Base-by-base conservation (phyloP, 2,797 vertebrate species). In the Threskiornis aethiopicus region DNA sequence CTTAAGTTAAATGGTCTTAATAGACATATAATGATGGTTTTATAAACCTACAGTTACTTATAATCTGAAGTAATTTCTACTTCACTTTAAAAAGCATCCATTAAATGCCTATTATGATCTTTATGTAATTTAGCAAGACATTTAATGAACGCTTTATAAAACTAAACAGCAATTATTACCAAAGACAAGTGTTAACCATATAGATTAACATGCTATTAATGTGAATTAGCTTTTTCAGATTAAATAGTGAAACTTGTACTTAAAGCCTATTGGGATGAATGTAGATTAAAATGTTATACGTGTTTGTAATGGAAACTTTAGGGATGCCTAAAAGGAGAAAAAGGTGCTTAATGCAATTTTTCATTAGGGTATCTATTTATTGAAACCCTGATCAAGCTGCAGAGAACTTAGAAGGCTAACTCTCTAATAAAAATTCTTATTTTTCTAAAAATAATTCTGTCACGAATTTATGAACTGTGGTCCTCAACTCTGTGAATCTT, bases 1-100 rank as follows among this genome's bases (percentile, higher is more conserved):
- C 96, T 98, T 98, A 97, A 97, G 95, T 98, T 97, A 97, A 98
- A 97, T 97, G 95, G 87, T 95, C 95, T 98, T 98, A 98, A 98
- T 98, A 98, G 97, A 97, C 91, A 97, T 95, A 96, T 97, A 98
- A 98, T 96, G 97, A 98, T 94, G 94, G 88, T 75, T 97, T 97
- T 98, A 97, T 95, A 98, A 98, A 97, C 89, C 92, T 96, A 97
- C 94, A 97, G 92, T 96, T 97, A 97, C 95, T 97, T 98, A 96
- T 97, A 98, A 97, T 97, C 87, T 97, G 89, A 97, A 90, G 91
- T 97, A 97, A 97, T 97, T 97, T 98, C 93, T 97, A 88, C 96
- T 97, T 97, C 54, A 54, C 52, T 96, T 97, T 97, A 89, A 96
- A 96, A 98, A 97, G 86, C 65, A 97, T 85, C 83, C 90, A 96